Conservation (phyloP, 2,797 vertebrate species). For the Characodon lateralis region DNA sequence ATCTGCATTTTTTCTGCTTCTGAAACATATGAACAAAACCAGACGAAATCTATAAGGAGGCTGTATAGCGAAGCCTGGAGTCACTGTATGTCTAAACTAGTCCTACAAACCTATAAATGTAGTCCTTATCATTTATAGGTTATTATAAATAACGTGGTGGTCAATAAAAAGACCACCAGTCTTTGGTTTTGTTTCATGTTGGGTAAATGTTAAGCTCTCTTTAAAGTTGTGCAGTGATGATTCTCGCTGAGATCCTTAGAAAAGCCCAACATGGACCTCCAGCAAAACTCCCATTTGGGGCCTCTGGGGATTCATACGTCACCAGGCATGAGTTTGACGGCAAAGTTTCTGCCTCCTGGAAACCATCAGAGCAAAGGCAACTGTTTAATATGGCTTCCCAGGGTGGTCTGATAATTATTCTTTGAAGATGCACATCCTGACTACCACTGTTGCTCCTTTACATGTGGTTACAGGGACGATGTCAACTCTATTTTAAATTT, state of each 20-base stretch:
- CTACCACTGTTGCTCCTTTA: neutral
- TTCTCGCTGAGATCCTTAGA: neutral
- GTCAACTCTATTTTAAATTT: neutral
- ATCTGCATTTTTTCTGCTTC: neutral
- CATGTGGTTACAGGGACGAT: neutral
- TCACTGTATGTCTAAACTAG: neutral
- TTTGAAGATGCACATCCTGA: neutral
- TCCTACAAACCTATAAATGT: neutral
- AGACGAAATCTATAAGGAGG: neutral
- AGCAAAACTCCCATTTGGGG: neutral
- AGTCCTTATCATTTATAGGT: neutral
- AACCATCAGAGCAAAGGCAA: neutral
- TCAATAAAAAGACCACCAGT: neutral
- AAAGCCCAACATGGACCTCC: neutral
- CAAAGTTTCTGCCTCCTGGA: conserved; percentile 3
- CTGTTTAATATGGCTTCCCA: neutral
- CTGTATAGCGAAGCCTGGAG: neutral
- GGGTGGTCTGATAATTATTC: conserved; percentile 1
- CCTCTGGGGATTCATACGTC: neutral
- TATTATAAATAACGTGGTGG: too few relatives aligned
- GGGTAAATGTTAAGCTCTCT: neutral
- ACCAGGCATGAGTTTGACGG: neutral
- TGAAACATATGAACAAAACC: neutral
- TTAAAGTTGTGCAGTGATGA: neutral
- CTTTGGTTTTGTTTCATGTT: neutral